phyloP scores from a whole-genome alignment of 1,140 invertebrate species.

The Ctenoplectra terminalis region DNA sequence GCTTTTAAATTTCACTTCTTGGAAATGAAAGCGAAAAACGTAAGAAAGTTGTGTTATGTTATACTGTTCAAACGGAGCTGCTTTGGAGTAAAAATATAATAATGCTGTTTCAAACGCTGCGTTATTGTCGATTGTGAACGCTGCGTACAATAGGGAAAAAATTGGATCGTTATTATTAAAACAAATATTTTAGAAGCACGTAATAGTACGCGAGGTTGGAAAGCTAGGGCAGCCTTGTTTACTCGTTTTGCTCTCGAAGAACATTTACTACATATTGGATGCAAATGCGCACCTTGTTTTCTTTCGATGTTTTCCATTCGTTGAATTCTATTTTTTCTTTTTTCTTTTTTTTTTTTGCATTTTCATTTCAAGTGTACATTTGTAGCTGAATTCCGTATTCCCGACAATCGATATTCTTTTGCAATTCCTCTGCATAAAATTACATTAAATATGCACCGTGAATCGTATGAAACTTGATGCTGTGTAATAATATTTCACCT shows the following conservation, averaged over 20 bases:
- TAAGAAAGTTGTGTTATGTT: too few relatives aligned
- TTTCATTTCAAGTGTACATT: background rate
- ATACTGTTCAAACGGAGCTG: too few relatives aligned
- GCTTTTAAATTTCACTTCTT: background rate
- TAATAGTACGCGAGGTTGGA: background rate
- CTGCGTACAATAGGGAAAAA: background rate
- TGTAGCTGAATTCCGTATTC: background rate
- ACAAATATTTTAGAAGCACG: too few relatives aligned
- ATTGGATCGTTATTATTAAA: background rate
- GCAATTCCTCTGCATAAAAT: background rate
- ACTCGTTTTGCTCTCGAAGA: background rate
- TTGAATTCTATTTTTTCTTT: background rate
- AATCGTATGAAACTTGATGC: background rate
- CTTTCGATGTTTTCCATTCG: background rate
- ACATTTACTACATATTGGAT: background rate
- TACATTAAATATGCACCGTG: background rate
- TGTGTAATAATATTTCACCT: too few relatives aligned
- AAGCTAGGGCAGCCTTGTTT: background rate
- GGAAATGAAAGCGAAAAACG: too few relatives aligned
- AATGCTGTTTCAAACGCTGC: background rate
- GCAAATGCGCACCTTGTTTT: background rate
- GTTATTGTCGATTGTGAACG: background rate
- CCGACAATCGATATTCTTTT: background rate
- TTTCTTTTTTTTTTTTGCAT: background rate
- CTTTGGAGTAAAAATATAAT: background rate